Percentiles rank a stretch among this genome's conserved stretches.
phyloP scores from a whole-genome alignment of 2,888 invertebrate genomes.

The Trimorus sp. region DNA sequence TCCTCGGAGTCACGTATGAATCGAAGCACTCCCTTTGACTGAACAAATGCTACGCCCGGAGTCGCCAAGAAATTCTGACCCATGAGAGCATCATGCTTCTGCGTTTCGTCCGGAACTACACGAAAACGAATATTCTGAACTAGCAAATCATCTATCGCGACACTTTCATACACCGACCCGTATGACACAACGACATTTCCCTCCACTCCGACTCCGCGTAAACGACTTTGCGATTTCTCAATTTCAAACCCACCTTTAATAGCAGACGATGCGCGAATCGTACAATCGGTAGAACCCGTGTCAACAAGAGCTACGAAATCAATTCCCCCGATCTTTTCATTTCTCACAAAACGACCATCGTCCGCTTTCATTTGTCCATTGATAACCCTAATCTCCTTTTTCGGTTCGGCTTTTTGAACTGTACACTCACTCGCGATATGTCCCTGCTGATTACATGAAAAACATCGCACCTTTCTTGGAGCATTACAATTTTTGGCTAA shows the following conservation, averaged over 20 bases:
- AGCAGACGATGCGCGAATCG: background rate
- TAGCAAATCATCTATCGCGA: slow-evolving; percentile 1
- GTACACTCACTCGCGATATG: background rate
- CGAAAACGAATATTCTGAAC: background rate
- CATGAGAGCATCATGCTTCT: slow-evolving; percentile 3
- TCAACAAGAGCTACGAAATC: slow-evolving; percentile 1
- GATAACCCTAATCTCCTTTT: background rate
- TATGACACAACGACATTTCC: too few relatives aligned
- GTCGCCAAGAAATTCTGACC: background rate
- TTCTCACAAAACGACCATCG: background rate
- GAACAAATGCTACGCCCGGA: too few relatives aligned
- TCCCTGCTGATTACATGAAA: background rate
- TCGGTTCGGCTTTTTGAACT: background rate
- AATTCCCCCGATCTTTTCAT: background rate
- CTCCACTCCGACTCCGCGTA: too few relatives aligned
- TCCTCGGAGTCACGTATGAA: too few relatives aligned
- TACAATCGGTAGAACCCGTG: background rate
- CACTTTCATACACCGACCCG: too few relatives aligned
- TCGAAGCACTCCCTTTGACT: too few relatives aligned
- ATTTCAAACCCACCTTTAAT: background rate
- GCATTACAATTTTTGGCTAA: background rate
- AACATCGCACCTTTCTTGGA: background rate
- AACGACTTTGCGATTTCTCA: background rate
- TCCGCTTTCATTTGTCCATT: background rate
- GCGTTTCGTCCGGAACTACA: background rate